Evolutionary conservation across 2,888 invertebrate species (phyloP), one percentile per base, ranked within the genome.

Genomic region (Lamellibrachia satsuma): DNA sequence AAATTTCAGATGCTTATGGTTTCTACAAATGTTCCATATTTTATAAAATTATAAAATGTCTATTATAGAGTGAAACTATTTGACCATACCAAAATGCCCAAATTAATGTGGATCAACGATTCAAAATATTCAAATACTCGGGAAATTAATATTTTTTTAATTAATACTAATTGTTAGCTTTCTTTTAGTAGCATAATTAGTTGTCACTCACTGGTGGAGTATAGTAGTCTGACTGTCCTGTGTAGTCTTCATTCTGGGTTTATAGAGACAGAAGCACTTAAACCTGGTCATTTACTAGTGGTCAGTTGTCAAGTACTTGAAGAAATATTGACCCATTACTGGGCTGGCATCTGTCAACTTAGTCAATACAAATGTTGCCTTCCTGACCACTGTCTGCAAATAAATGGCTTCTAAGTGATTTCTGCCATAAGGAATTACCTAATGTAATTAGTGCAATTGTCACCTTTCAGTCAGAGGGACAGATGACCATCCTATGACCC

Each of bases 371-470:
- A 22, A 75, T 22, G 75, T 75, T 75, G 22, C 15, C 75, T 75
- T 22, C 22, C 75, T 75, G 15, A 75, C 15, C 22, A 22, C 22
- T 55, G 8, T 22, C 75, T 75, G 75, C 22, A 75, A 75, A 75
- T 75, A 75, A 75, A 75, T 75, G 75, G 22, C 75, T 6, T 75
- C 15, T 75, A 75, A 75, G 75, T 75, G 75, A 75, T 75, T 75
- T 15, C 75, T 75, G 75, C 75, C 75, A 75, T n/a, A 75, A 75
- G 75, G 57, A 6, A 75, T 75, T 75, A 75, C 22, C 4, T 75
- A 75, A 75, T 22, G n/a, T 75, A 75, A 75, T 75, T 75, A 75
- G 75, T 75, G 75, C 75, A 75, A 22, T 75, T 75, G 75, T 75
- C 22, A 1, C 75, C 75, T 22, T 3, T 75, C n/a, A n/a, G 22